Evolutionary conservation across 64 coral and sea anemone species (phyloP), one percentile per base, ranked within the genome.

Genomic region (Orbicella faveolata): DNA sequence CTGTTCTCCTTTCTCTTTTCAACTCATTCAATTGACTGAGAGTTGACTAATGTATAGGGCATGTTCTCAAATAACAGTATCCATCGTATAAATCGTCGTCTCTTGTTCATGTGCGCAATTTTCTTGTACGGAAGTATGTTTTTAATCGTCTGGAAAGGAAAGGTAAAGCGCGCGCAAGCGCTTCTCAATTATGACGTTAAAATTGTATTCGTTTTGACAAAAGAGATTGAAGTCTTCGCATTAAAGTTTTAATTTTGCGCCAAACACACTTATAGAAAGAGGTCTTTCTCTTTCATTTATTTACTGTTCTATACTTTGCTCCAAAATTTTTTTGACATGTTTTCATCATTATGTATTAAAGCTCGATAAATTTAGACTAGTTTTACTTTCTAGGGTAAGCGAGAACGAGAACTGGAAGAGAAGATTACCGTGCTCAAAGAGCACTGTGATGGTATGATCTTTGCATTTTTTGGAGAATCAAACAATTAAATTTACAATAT

Each of bases 331-430:
- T 41, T 21, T 18, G 15, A 36, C 37, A 41, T 39, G 20, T 48
- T 48, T 48, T 48, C 7, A 48, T 48, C 44, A 6, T 48, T 48
- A 48, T 6, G 55, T 14, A 15, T 15, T 59, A 59, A 59, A 59
- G 55, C 2, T 59, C 55, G 15, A 48, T 7, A 23, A 78, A 51
- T 34, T 78, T 17, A 12, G 23, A 23, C 6, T 78, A 23, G 4
- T 19, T 51, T 7, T 23, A 9, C 8, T 78, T 78, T 63, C 14
- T 15, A 63, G 79, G 33, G 59, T 35, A 81, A 61, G 52, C 12
- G 59, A 63, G 79, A 81, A 36, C 36, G 19, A 63, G 33, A 81
- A 61, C 59, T 81, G 30, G 79, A 63, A 63, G 55, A 81, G 12
- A 36, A 81, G 30, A 63, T 81, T 34, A 30, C 79, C 6, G 52